Conservation (phyloP, 2,888 invertebrate genomes). For the Melipona beecheii region DNA sequence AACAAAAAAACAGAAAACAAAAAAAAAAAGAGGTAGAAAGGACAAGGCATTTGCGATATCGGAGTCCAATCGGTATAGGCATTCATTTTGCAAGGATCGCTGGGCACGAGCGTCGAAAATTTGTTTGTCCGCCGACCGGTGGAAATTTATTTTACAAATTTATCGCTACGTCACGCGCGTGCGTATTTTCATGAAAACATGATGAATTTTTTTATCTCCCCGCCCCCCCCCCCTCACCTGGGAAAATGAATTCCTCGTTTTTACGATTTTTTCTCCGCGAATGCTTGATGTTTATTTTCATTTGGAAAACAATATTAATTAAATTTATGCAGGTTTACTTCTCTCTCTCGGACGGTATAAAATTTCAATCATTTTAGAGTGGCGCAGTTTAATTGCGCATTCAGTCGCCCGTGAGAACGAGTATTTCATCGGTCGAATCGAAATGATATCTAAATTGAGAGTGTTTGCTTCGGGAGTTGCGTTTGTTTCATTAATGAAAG, state of each 20-base stretch:
- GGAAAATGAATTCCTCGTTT: not conserved
- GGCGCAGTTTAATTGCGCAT: not conserved
- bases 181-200: constrained; percentile 15
- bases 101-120: constrained; percentile 5
- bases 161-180: not conserved
- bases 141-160: constrained; percentile 30
- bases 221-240: not conserved
- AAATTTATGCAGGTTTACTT: not conserved
- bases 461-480: not conserved
- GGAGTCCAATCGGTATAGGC: not conserved
- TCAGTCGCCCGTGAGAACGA: not conserved
- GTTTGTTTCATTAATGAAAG: not conserved
- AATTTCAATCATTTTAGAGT: not conserved
- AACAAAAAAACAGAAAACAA: too few relatives aligned
- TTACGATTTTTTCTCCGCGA: not conserved
- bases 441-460: not conserved
- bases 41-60: not conserved
- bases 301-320: not conserved
- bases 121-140: constrained; percentile 6
- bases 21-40: not conserved
- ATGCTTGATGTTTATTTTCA: not conserved
- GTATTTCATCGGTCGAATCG: not conserved
- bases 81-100: not conserved
- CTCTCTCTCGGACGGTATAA: not conserved
- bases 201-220: constrained; percentile 2